These are phyloP conservation scores for Phacellophora camtschatica DNA, from an alignment of 30 jellyfish, hydroid and myxozoan species.

Conservation along the genomic window DNA sequence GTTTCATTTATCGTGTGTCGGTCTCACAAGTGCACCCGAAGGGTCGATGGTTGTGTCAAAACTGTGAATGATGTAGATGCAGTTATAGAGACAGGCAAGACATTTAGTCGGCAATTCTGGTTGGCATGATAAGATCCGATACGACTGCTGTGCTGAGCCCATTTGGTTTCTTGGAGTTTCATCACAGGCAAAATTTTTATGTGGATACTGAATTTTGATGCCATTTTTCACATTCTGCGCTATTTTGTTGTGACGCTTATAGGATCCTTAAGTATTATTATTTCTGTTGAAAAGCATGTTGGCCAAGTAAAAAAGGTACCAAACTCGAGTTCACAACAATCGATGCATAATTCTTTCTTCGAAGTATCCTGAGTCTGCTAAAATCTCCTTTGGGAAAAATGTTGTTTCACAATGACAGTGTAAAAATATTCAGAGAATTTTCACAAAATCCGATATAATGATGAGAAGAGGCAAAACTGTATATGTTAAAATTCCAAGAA, in stretches of 20 bases:
- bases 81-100: background rate
- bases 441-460: too few species aligned
- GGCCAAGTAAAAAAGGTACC: slow-evolving; percentile 10
- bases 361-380: background rate
- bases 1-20: background rate
- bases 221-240: background rate
- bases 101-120: background rate
- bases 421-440: too few species aligned
- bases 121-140: background rate
- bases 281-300: background rate
- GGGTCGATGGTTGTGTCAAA: background rate
- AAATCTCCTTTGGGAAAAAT: background rate
- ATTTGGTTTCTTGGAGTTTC: background rate
- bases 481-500: too few species aligned
- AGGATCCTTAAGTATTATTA: slow-evolving; percentile 3
- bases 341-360: background rate
- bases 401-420: too few species aligned
- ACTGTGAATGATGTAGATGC: background rate
- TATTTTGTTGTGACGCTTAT: background rate
- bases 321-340: slow-evolving; percentile 9
- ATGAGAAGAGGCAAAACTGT: too few species aligned
- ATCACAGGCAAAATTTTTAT: background rate
- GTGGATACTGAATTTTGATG: slow-evolving; percentile 4
- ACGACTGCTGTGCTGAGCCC: slow-evolving; percentile 13
- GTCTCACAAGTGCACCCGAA: background rate